Evolutionary conservation across 2,797 vertebrate species (phyloP).

Genomic region (Centropyge bicolor): DNA sequence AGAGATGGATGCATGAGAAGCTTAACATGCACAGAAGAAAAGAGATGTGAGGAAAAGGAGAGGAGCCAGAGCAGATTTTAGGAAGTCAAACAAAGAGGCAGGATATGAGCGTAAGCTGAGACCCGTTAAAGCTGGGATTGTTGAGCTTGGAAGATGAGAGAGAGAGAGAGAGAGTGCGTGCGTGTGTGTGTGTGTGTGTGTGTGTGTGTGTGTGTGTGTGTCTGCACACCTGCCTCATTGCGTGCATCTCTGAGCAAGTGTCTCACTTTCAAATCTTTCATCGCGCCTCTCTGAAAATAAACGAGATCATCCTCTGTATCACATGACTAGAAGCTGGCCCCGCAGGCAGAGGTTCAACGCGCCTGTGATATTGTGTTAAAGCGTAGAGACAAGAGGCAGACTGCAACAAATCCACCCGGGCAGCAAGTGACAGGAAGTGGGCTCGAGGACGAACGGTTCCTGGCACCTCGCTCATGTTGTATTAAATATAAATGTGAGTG

Average conservation of each 20-base stretch:
- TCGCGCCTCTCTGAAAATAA: conserved; percentile 52
- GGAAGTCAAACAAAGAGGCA: conserved; percentile 12
- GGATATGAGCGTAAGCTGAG: conserved; percentile 34
- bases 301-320: conserved; percentile 30
- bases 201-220: background rate
- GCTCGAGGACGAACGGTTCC: background rate
- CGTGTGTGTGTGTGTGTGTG: conserved; percentile 9
- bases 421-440: conserved; percentile 14
- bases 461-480: conserved; percentile 6
- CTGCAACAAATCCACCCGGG: conserved; percentile 25
- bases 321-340: conserved; percentile 6
- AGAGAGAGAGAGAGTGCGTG: too few species aligned
- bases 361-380: conserved; percentile 37
- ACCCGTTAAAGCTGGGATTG: background rate
- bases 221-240: conserved; percentile 21
- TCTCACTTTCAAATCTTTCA: conserved; percentile 44
- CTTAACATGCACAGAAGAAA: conserved; percentile 3
- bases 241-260: conserved; percentile 14
- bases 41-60: conserved; percentile 1
- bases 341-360: background rate
- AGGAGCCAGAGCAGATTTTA: conserved; percentile 11
- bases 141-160: background rate
- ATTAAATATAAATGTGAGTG: conserved; percentile 17
- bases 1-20: conserved; percentile 20
- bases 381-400: conserved; percentile 16